Base-by-base conservation (phyloP, 2,113 vertebrate genomes). In the Lepus europaeus region DNA sequence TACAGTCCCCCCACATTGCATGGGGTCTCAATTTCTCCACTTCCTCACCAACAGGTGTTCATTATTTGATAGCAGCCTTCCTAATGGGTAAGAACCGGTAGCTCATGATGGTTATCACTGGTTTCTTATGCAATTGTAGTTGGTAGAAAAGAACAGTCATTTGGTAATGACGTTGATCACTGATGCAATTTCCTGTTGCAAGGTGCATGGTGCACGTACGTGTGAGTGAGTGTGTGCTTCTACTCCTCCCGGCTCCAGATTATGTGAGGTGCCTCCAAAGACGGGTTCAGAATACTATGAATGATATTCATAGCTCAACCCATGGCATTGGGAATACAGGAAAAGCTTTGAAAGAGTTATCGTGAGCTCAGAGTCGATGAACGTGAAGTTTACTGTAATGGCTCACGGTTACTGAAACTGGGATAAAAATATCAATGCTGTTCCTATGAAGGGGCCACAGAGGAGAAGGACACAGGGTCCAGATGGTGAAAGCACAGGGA, bases 231-330 rank as follows among this genome's bases (percentile, higher is more conserved):
- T 72, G 9, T 72, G 22, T 49, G 20, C 8, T 36, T 90, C 73
- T 59, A 78, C 76, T 87, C 77, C 5, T 87, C 53, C 36, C 64
- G 29, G 73, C 8, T 53, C 25, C 31, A 69, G 51, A 76, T 81
- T 87, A 69, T 56, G 22, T 90, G 33, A 89, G 20, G 61, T 78
- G n/a, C 25, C 80, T 88, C 6, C 20, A 79, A 68, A 56, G 63
- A 73, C 12, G 69, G 33, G 25, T 73, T 66, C 73, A 74, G 12
- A 87, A 49, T 63, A 94, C 93, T 16, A 80, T 94, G 17, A 69
- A 68, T 72, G 76, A 93, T 68, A 91, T n/a, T 87, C 86, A 70
- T 61, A 87, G 39, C 64, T 86, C 72, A 84, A 83, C 59, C 83
- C 81, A 59, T 66, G 61, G 20, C 51, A 76, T 0, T 83, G 19